Conservation (phyloP, 1,140 invertebrate genomes). For the Bombus breviceps region DNA sequence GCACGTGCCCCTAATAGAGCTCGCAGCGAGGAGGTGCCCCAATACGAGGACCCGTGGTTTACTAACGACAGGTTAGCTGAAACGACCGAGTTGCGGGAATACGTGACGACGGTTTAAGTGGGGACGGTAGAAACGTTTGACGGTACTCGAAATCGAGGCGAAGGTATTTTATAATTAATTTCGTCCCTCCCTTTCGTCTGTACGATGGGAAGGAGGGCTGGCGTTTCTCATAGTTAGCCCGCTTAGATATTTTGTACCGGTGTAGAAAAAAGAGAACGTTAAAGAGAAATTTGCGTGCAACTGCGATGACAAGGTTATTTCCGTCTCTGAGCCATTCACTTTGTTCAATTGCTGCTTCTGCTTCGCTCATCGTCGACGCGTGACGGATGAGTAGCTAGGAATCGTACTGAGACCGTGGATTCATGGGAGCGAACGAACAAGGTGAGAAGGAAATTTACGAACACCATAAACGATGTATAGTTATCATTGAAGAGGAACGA, state of each 20-base stretch:
- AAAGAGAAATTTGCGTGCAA: neutral
- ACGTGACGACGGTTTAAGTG: constrained; percentile 79
- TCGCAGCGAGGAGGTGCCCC: constrained; percentile 77
- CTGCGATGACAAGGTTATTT: constrained; percentile 18
- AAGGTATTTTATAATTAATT: constrained; percentile 40
- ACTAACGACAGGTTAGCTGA: constrained; percentile 41
- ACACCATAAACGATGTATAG: too few relatives aligned
- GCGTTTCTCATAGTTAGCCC: constrained; percentile 23
- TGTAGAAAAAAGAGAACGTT: neutral
- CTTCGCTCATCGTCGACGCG: neutral
- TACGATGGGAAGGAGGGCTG: neutral
- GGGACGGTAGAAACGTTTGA: constrained; percentile 14
- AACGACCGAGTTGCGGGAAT: constrained; percentile 75
- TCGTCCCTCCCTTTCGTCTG: neutral
- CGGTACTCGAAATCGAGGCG: constrained; percentile 50
- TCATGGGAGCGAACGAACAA: constrained; percentile 7
- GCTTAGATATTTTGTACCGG: constrained; percentile 47
- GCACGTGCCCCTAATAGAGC: constrained; percentile 74
- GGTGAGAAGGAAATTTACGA: too few relatives aligned
- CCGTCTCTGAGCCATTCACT: neutral
- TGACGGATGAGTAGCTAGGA: neutral
- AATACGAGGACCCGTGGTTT: constrained; percentile 74
- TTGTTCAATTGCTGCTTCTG: constrained; percentile 6
- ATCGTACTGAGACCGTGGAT: constrained; percentile 21
- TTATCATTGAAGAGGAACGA: neutral